phyloP scores from a whole-genome alignment of 2,888 invertebrate species.

The Dryobota labecula region DNA sequence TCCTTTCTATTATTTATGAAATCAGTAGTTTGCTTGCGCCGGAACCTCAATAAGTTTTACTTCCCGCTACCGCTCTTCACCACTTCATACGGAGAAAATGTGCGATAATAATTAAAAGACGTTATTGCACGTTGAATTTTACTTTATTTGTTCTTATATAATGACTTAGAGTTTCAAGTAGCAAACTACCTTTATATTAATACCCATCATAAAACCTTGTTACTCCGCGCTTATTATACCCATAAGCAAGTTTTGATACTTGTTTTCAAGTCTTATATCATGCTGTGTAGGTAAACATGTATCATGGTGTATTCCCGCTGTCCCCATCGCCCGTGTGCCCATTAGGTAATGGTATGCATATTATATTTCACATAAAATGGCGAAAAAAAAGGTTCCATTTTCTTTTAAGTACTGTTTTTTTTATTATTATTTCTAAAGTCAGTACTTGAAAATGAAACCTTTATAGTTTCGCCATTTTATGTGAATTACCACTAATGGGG shows the following conservation, averaged over 20 bases:
- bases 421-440: too few relatives aligned
- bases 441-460: too few relatives aligned
- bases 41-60: neutral
- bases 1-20: neutral
- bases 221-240: neutral
- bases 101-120: conserved; percentile 29
- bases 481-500: too few relatives aligned
- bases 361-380: too few relatives aligned
- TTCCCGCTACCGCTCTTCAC: neutral
- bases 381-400: too few relatives aligned
- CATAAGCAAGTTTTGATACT: neutral
- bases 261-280: neutral
- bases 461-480: too few relatives aligned
- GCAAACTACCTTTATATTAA: conserved; percentile 1
- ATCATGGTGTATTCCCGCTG: too few relatives aligned
- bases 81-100: conserved; percentile 4
- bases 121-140: conserved; percentile 8
- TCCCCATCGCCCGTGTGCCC: too few relatives aligned
- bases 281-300: too few relatives aligned
- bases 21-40: neutral
- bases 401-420: too few relatives aligned
- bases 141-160: conserved; percentile 27
- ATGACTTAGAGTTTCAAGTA: neutral
- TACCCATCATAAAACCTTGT: neutral
- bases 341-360: too few relatives aligned